Evolutionary conservation across 2,113 vertebrate species (phyloP).

Genomic region (Galbula dea): DNA sequence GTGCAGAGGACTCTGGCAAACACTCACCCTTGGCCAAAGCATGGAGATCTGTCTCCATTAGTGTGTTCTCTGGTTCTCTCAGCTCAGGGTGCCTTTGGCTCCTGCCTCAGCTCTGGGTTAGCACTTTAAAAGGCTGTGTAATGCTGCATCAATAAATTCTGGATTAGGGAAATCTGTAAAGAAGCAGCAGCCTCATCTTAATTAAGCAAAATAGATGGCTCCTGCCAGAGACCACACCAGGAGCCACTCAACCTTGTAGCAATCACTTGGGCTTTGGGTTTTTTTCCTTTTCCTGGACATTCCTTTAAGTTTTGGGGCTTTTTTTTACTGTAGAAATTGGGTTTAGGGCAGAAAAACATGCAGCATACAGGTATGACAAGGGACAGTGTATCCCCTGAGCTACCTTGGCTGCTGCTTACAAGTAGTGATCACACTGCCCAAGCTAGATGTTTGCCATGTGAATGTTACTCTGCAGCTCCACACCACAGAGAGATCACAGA

Average conservation of each 20-base stretch:
- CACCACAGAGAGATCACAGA: rapidly evolving
- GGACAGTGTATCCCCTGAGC: background rate
- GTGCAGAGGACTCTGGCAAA: background rate
- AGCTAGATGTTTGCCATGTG: background rate
- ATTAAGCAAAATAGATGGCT: slow-evolving; percentile 66
- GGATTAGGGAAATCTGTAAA: slow-evolving; percentile 54
- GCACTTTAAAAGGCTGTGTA: slow-evolving; percentile 27
- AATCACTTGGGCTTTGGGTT: too few species aligned
- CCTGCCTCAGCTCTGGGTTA: slow-evolving; percentile 26
- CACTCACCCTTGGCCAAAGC: background rate
- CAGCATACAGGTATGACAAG: background rate
- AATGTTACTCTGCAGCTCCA: background rate
- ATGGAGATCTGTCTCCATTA: slow-evolving; percentile 45
- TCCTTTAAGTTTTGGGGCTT: background rate
- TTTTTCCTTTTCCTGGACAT: background rate
- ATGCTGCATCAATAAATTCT: slow-evolving; percentile 51
- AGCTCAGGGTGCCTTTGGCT: slow-evolving; percentile 48
- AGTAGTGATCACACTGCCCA: rapidly evolving
- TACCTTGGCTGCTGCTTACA: background rate
- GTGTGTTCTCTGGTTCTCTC: background rate
- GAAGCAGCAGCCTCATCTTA: slow-evolving; percentile 64
- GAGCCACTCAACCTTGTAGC: slow-evolving; percentile 6
- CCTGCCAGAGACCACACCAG: slow-evolving; percentile 13
- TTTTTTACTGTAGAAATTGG: background rate
- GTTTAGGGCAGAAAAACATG: background rate